Evolutionary conservation across 2,888 invertebrate genomes (phyloP), one percentile per base, ranked within the genome.

Genomic region (Mamestra brassicae): DNA sequence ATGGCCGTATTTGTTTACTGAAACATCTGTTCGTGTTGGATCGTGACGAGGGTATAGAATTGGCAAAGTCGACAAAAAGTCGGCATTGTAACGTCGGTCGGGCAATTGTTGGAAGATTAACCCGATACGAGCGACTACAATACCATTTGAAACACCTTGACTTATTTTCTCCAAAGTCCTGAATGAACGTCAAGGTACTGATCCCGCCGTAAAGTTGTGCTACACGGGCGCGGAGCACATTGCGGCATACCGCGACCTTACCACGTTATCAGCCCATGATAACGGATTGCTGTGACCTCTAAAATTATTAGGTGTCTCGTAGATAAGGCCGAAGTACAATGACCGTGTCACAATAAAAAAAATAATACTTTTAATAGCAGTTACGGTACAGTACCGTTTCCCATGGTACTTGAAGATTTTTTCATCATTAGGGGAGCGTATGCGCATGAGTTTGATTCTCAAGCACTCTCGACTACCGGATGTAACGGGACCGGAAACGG

Each of bases 281-380:
- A 96, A 96, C 91, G 91, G 93, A 95, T 93, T 94, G 91, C 89
- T 90, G 85, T 94, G 96, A 96, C 96, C 96, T 96, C 93, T 95
- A 93, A 91, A 92, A 94, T 93, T 93, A 94, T 93, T 93, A 93
- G 93, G 93, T 92, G 93, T 93, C 93, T 93, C 90, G 86, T 90
- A 88, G 95, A 96, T 96, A 95, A 94, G 86, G 78, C 78, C 78
- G 88, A 90, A 94, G 96, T 94, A 93, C 96, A 95, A 94, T 95
- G 96, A 96, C 96, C 96, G 96, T 93, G 92, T 90, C 86, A 85
- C 88, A 88, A 89, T 88, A 87, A 76, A 74, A 76, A 74, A 71
- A 84, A 73, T 70, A 60, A 76, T 57, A 65, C 64, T 68, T 80
- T 74, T 65, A 78, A 73, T 68, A 78, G 60, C 74, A 84, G 85